Base-by-base conservation (phyloP, 2,888 invertebrate genomes). In the Rhingia campestris region DNA sequence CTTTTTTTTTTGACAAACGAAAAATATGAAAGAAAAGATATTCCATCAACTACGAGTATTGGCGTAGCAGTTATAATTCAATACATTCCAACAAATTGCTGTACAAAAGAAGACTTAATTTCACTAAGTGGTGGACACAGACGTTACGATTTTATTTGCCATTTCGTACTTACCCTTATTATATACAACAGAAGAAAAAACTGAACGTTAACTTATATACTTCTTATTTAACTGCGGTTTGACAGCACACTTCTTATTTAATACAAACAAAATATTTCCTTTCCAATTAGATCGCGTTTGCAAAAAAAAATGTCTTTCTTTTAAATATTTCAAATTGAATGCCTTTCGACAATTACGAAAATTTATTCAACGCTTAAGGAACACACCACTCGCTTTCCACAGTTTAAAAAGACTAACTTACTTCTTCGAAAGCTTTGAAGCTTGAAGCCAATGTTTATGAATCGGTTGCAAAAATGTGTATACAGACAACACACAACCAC, bases 321-420 rank as follows among this genome's bases (percentile, higher is more conserved):
- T 64, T 41, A n/a, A 22, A 22, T 22, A 22, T 41, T 53, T n/a
- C 33, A 39, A 58, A 59, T 61, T 51, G 22, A 58, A 66, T 58
- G 54, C 43, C 61, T 53, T 10, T 63, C 30, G 33, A 61, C 61
- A 56, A 64, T 39, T 69, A 37, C 47, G 30, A 14, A 58, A 75
- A 67, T 41, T 43, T 47, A 41, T 66, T 22, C 45, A 56, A 56
- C 72, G 72, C 59, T 59, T 35, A 33, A 43, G 67, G 67, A 39
- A 66, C 59, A 72, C 76, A 35, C 45, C 81, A 81, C 69, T 69
- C 70, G 37, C 35, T 43, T 53, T 66, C 45, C 51, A 76, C 76
- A 43, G 81, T 81, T 76, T 66, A 58, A 66, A 41, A 66, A 76
- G 81, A 81, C 81, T 81, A 64, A 81, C 45, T 81, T 53, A 33